Evolutionary conservation across 2,797 vertebrate species (phyloP), one percentile per base, ranked within the genome.

Genomic region (Gymnothorax reevesii): DNA sequence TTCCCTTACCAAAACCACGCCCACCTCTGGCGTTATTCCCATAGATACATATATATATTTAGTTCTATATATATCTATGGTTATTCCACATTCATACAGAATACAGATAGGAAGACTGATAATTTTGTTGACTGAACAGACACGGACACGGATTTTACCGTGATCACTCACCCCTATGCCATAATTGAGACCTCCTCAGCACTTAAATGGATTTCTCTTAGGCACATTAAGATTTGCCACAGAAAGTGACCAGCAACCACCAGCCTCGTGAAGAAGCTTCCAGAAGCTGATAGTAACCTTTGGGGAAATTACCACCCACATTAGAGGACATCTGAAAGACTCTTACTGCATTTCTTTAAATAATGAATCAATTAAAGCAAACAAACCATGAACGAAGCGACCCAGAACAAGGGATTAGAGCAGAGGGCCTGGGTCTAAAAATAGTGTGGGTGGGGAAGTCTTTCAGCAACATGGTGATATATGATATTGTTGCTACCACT

Each of bases 371-470:
- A 71, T 87, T 52, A 83, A 83, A 87, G 85, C 42, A 75, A 90
- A 91, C 85, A 92, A 89, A 92, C 91, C 92, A 91, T 92, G 91
- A 94, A 93, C 91, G 93, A 93, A 93, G 92, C 93, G 94, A 92
- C 83, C 89, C 85, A 84, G 88, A 88, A 90, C 64, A 52, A 71
- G 79, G 87, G 84, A 85, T 92, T 90, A 52, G 82, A 13, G 80
- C 22, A 57, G 22, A 83, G 82, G 57, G 55, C 33, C 57, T 57
- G 55, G 25, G 57, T 27, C 49, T 83, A 83, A 83, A 83, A 83
- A 83, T 83, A 83, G 82, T 9, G 77, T 13, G 88, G 89, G 88
- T 86, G 90, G 89, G 83, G 77, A 83, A 88, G 87, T 90, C 91
- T 92, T 91, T 92, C 92, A 93, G 89, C 90, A 88, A 85, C 55